A percentile compares a stretch with the other conserved stretches of the same genome.
These are phyloP conservation scores for Parazoanthus swiftii DNA, from an alignment of 92 coral and sea anemone species.

Conservation along the genomic window DNA sequence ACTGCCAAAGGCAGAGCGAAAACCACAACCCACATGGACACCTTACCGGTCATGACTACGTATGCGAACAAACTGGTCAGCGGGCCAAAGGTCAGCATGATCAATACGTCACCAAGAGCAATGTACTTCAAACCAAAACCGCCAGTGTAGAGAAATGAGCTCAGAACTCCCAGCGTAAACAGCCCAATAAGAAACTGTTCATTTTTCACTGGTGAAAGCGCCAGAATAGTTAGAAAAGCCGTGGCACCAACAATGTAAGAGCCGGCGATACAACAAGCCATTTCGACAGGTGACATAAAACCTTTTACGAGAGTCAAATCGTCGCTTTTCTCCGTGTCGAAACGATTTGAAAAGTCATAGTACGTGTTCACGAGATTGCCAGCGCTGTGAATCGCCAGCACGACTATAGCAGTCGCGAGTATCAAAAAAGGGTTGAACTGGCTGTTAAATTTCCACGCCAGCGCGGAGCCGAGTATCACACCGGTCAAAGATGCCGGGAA, in stretches of 20 bases:
- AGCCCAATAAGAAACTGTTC: conserved; percentile 30
- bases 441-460: conserved; percentile 61
- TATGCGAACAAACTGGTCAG: conserved; percentile 63
- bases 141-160: conserved; percentile 76
- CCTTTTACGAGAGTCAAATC: conserved; percentile 62
- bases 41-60: conserved; percentile 58
- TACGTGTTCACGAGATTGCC: conserved; percentile 79
- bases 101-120: conserved; percentile 72
- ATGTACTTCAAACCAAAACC: conserved; percentile 74
- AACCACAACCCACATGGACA: conserved; percentile 33
- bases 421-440: conserved; percentile 47
- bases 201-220: conserved; percentile 44
- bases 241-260: conserved; percentile 53
- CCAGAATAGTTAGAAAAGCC: conserved; percentile 49
- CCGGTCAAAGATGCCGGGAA: conserved; percentile 63
- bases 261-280: conserved; percentile 47
- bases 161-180: conserved; percentile 53
- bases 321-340: conserved; percentile 68
- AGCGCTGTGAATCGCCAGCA: conserved; percentile 69
- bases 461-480: conserved; percentile 55
- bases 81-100: conserved; percentile 65
- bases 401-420: conserved; percentile 48
- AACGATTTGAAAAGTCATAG: conserved; percentile 65
- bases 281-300: conserved; percentile 52
- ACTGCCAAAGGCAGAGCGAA: conserved; percentile 66